phyloP scores from a whole-genome alignment of 1,140 invertebrate species.

The Bacillus rossius region DNA sequence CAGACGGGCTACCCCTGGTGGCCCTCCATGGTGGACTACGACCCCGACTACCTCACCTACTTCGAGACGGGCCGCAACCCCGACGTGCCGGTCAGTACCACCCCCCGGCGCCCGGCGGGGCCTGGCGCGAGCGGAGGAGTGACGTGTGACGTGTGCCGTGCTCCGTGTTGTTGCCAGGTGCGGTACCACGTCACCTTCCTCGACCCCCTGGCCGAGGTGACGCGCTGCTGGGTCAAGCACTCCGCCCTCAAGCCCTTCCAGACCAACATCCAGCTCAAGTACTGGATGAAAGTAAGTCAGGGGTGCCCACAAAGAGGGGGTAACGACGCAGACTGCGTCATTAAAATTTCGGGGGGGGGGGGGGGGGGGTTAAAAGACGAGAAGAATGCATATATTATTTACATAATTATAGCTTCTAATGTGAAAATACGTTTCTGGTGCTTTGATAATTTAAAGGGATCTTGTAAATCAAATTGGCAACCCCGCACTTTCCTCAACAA shows the following conservation, averaged over 20 bases:
- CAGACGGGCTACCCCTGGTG: conserved; percentile 60
- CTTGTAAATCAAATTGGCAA: too few species aligned
- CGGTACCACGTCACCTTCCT: conserved; percentile 60
- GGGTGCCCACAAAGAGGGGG: neutral
- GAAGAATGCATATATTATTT: too few species aligned
- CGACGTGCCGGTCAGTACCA: conserved; percentile 44
- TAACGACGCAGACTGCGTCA: too few species aligned
- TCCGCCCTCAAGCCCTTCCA: conserved; percentile 41
- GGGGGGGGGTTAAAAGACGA: too few species aligned
- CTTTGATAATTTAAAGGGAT: too few species aligned
- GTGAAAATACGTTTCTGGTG: too few species aligned
- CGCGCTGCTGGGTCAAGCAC: conserved; percentile 47
- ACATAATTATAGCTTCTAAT: too few species aligned
- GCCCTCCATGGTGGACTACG: conserved; percentile 67
- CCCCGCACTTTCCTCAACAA: too few species aligned
- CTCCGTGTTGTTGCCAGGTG: conserved; percentile 38
- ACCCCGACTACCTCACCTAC: conserved; percentile 54
- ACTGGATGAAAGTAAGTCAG: conserved; percentile 3
- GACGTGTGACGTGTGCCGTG: neutral
- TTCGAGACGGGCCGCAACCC: conserved; percentile 49
- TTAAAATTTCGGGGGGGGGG: too few species aligned
- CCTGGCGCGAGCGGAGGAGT: neutral
- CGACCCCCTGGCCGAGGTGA: conserved; percentile 43
- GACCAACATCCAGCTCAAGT: conserved; percentile 28
- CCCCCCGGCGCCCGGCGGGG: neutral